phyloP scores from a whole-genome alignment of 2,113 vertebrate species.

The Phaethornis superciliosus region DNA sequence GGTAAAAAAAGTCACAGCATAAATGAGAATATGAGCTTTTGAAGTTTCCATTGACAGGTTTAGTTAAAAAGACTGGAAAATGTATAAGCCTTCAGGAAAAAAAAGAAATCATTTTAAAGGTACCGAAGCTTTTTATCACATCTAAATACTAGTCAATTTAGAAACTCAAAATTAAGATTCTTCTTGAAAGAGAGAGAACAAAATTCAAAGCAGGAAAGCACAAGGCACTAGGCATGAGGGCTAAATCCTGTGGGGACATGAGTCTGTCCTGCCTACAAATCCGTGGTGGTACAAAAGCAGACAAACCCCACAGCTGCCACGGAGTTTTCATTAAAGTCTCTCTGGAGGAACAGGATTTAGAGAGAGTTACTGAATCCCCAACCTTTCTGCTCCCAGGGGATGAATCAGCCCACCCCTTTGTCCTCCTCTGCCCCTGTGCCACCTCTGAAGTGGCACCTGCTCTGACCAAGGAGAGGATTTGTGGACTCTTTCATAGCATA shows the following conservation, averaged over 20 bases:
- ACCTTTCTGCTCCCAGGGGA: not conserved
- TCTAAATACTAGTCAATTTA: not conserved
- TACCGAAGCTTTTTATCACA: not conserved
- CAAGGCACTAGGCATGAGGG: not conserved
- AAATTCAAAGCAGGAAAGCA: not conserved
- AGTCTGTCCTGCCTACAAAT: not conserved
- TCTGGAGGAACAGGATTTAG: not conserved
- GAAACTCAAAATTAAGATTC: not conserved
- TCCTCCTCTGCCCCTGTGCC: not conserved
- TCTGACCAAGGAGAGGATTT: not conserved
- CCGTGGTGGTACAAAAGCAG: not conserved
- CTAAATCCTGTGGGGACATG: not conserved
- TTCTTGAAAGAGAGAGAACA: not conserved
- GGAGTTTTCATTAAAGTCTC: not conserved
- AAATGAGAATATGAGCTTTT: not conserved
- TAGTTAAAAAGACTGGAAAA: not conserved
- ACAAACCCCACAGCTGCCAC: not conserved
- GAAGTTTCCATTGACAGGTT: not conserved
- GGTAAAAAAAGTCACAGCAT: not conserved
- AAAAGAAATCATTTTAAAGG: not conserved
- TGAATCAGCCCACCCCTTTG: not conserved
- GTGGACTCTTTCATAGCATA: not conserved
- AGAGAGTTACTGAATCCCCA: not conserved
- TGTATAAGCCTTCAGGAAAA: not conserved
- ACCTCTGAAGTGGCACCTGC: not conserved